Evolutionary conservation across 2,113 vertebrate species (phyloP), one percentile per base, ranked within the genome.

Genomic region (Hucho hucho): DNA sequence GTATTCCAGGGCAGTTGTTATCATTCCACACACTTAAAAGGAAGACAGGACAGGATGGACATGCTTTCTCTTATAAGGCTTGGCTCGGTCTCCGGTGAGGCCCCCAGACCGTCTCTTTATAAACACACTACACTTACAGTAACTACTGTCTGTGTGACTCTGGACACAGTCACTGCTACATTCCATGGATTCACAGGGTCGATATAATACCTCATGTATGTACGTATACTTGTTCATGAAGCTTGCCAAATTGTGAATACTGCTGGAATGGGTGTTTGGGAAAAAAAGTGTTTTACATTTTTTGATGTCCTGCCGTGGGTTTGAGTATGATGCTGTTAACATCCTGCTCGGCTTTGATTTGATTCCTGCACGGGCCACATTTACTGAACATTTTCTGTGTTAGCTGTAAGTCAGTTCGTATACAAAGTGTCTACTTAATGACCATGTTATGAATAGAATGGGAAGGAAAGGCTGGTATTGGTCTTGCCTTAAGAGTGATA

Each of bases 21-120:
- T 77, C 84, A 90, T 87, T 84, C 63, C 85, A 89, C 66, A 59
- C 74, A 81, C 89, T 83, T 91, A 91, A 85, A 90, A 91, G 88
- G 89, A 88, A 81, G 70, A 16, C 46, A 69, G 75, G 63, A 80
- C 64, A 70, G 75, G 63, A 80, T 63, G 66, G 43, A 14, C 16
- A 72, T 73, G 1, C 58, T 73, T 76, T 64, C 64, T 84, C 66
- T 81, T 59, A 32, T 64, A 65, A 13, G 53, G 73, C 69, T 70
- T 69, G 77, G 63, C 75, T 18, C 68, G 72, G 80, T 69, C 76
- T 4, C 58, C 11, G 13, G 58, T 9, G 58, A 18, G 58, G 16
- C 56, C 58, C 71, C 47, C 0, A 1, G 56, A 46, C 43, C 5
- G 29, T 81, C 68, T 73, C 29, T 76, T 63, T 26, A 65, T 25